Evolutionary conservation across 2,113 vertebrate species (phyloP).

Genomic region (Anolis carolinensis): DNA sequence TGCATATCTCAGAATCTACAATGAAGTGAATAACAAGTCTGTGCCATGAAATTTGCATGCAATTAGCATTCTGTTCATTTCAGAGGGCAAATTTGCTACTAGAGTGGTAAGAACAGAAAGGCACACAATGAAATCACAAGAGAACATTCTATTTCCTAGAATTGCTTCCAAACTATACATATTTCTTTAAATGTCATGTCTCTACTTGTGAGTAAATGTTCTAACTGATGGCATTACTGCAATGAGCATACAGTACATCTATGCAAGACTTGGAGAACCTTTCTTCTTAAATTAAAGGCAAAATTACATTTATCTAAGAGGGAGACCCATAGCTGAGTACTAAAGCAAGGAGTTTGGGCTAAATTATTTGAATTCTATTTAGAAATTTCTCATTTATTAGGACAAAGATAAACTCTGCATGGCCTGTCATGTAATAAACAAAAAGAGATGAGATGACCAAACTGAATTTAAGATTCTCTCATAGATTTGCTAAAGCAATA

Average conservation of each 20-base stretch:
- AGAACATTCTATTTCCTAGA: background rate
- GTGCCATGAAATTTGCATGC: slow-evolving; percentile 67
- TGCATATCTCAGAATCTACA: slow-evolving; percentile 68
- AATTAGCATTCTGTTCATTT: slow-evolving; percentile 65
- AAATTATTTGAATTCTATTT: background rate
- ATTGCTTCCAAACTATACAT: background rate
- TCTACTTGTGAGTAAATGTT: background rate
- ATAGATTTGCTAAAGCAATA: background rate
- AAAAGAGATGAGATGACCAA: background rate
- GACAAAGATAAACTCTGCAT: background rate
- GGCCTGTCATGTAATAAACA: background rate
- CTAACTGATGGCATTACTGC: background rate
- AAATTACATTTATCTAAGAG: background rate
- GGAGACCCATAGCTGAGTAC: background rate
- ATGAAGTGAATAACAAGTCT: slow-evolving; percentile 66
- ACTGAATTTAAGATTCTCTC: background rate
- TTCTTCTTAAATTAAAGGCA: background rate
- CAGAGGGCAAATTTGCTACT: slow-evolving; percentile 51
- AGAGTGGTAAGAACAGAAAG: slow-evolving; percentile 59
- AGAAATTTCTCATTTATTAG: background rate
- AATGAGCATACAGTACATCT: background rate
- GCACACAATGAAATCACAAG: slow-evolving; percentile 44
- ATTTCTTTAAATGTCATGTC: background rate
- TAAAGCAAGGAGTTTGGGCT: background rate
- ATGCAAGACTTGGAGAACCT: background rate